Conservation (phyloP, 53 echinoderm and acorn worm genomes). For the Antedon mediterranea region DNA sequence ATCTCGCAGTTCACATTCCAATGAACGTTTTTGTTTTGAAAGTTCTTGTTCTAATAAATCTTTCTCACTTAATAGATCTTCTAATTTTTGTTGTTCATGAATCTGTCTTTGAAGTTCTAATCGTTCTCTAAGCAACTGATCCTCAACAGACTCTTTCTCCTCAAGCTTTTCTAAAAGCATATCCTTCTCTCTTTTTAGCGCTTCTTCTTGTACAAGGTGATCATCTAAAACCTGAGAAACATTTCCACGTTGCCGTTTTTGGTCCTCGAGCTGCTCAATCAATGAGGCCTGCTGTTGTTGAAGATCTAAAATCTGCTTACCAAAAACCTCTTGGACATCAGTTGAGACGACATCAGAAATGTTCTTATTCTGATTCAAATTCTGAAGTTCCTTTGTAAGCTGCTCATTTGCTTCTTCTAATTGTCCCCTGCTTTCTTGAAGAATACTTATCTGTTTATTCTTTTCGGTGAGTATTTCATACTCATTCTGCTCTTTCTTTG, state of each 20-base stretch:
- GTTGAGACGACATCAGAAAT: slow-evolving; percentile 59
- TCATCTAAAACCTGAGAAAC: slow-evolving; percentile 43
- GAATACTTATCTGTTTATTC: slow-evolving; percentile 75
- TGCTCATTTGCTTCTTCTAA: slow-evolving; percentile 53
- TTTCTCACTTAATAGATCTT: slow-evolving; percentile 70
- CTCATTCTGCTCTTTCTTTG: slow-evolving; percentile 74
- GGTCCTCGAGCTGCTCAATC: slow-evolving; percentile 50
- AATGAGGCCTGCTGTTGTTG: slow-evolving; percentile 44
- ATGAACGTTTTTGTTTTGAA: slow-evolving; percentile 64
- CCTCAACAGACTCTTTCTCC: slow-evolving; percentile 73
- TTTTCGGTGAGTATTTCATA: slow-evolving; percentile 94
- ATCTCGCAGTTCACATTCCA: slow-evolving; percentile 79
- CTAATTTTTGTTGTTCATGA: slow-evolving; percentile 58
- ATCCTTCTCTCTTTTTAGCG: slow-evolving; percentile 62
- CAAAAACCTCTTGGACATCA: slow-evolving; percentile 71
- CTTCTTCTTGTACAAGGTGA: slow-evolving; percentile 45
- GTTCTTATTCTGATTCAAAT: slow-evolving; percentile 7
- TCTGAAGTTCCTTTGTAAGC: slow-evolving; percentile 14
- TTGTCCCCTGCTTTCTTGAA: slow-evolving; percentile 78
- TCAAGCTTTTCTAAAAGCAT: slow-evolving; percentile 58
- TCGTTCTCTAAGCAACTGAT: slow-evolving; percentile 56
- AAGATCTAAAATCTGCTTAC: slow-evolving; percentile 45
- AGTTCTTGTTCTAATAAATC: slow-evolving; percentile 92
- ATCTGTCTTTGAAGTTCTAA: slow-evolving; percentile 53
- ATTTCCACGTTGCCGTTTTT: slow-evolving; percentile 20